Evolutionary conservation across 2,797 vertebrate genomes (phyloP).

Genomic region (Myotis planiceps): DNA sequence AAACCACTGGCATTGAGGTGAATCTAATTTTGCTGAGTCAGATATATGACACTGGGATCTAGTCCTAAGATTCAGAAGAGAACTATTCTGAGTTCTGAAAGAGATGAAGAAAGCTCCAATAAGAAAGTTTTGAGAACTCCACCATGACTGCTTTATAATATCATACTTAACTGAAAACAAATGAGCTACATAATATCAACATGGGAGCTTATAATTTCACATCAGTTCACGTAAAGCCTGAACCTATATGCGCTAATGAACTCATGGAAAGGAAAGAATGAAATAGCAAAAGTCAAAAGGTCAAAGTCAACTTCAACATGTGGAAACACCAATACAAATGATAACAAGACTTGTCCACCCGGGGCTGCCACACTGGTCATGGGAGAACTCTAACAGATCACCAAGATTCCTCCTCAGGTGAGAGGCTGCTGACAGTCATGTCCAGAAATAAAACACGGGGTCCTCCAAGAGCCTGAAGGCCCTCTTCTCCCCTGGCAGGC

Average conservation of each 20-base stretch:
- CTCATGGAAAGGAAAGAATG: neutral
- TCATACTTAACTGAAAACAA: neutral
- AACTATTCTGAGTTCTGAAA: neutral
- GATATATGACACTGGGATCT: neutral
- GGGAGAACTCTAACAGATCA: neutral
- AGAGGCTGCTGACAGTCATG: neutral
- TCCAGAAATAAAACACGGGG: neutral
- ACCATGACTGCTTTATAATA: conserved; percentile 4
- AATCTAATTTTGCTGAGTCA: neutral
- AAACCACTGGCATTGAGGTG: neutral
- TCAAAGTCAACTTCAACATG: conserved; percentile 9
- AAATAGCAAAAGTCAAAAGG: conserved; percentile 8
- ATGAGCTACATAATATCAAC: neutral
- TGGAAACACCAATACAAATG: neutral
- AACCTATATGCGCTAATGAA: neutral
- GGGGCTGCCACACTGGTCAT: neutral
- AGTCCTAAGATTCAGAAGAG: neutral
- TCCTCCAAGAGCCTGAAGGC: neutral
- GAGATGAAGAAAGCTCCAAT: neutral
- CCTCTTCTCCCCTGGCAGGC: neutral
- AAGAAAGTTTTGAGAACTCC: neutral
- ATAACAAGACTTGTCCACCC: neutral
- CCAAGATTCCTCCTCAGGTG: neutral
- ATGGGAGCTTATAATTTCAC: neutral
- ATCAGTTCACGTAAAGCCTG: neutral